Evolutionary conservation across 2,797 vertebrate species (phyloP).

Genomic region (Distichodus sexfasciatus): DNA sequence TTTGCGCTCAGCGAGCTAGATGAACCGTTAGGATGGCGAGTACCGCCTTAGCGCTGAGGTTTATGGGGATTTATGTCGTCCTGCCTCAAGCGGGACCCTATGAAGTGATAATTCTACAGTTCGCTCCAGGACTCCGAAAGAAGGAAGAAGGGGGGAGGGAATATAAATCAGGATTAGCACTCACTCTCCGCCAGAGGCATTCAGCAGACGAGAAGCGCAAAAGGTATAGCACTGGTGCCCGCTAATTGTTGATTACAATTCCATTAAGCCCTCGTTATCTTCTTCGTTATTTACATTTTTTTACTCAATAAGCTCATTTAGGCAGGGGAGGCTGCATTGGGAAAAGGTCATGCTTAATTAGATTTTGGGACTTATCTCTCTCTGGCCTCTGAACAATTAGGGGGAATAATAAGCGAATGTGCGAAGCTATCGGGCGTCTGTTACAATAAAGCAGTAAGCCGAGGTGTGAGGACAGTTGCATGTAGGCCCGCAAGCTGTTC

Average conservation of each 20-base stretch:
- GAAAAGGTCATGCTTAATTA: conserved; percentile 70
- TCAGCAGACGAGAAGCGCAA: not conserved
- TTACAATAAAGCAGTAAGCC: conserved; percentile 50
- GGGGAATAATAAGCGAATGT: conserved; percentile 59
- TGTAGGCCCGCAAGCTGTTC: conserved; percentile 40
- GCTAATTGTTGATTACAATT: conserved; percentile 52
- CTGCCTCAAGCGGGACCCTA: not conserved
- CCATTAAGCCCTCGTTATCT: conserved; percentile 58
- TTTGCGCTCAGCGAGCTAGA: not conserved
- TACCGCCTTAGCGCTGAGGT: not conserved
- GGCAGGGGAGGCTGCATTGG: conserved; percentile 49
- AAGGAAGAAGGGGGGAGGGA: too few species aligned
- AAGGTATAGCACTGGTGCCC: not conserved
- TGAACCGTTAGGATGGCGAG: conserved; percentile 21
- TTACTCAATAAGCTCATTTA: conserved; percentile 35
- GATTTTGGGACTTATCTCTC: conserved; percentile 55
- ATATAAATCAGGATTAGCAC: not conserved
- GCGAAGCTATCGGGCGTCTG: conserved; percentile 50
- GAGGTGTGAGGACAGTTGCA: conserved; percentile 8
- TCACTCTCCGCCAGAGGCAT: not conserved
- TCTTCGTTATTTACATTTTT: conserved; percentile 51
- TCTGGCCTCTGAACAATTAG: conserved; percentile 61
- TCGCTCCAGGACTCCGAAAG: conserved; percentile 1
- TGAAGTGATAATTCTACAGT: conserved; percentile 1
- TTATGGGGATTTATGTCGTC: conserved; percentile 22